Evolutionary conservation across 2,888 invertebrate genomes (phyloP), one percentile per base, ranked within the genome.

Genomic region (Hirtodrosophila cameraria): DNA sequence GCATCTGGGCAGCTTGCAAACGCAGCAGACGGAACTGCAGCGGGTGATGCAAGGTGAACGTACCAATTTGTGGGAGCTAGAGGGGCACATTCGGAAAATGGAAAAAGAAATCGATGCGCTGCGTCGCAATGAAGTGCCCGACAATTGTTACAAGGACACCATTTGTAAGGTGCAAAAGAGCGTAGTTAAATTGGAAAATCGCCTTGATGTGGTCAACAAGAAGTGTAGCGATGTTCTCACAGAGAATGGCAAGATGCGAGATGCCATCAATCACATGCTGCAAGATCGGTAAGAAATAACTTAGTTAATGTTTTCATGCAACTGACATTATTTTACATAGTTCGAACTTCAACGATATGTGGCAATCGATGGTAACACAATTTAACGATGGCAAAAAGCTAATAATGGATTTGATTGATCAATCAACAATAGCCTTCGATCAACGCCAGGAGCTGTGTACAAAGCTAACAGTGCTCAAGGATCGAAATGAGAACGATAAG

Each of bases 361-460:
- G 97, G 94, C 94, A 95, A 87, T 94, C 94, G 78, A 92, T 97
- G 85, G 93, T 96, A 30, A 93, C 93, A 39, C 94, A 96, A 52
- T 92, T 97, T 43, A 94, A 94, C 87, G 93, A 93, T 30, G 95
- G 97, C 1, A 96, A 97, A 86, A 94, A 94, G 61, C 94, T 95
- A 82, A 96, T 97, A 88, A 93, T 96, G 75, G 97, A 97, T 85
- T 91, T 97, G 55, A 95, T 98, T 61, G 97, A 97, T 80, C 95
- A 96, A 78, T 96, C 97, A 0, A 97, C 96, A 15, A 92, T 95
- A 31, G 96, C 97, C 1, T 98, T 97, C 87, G 97, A 97, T 90
- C 96, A 97, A 90, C 92, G 97, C 62, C 97, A 95, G 88, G 95
- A 95, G 88, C 93, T 95, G 91, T 94, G 95, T 86, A 93, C 94